Evolutionary conservation across 2,797 vertebrate genomes (phyloP), one percentile per base, ranked within the genome.

Genomic region (Crypturellus tataupa): DNA sequence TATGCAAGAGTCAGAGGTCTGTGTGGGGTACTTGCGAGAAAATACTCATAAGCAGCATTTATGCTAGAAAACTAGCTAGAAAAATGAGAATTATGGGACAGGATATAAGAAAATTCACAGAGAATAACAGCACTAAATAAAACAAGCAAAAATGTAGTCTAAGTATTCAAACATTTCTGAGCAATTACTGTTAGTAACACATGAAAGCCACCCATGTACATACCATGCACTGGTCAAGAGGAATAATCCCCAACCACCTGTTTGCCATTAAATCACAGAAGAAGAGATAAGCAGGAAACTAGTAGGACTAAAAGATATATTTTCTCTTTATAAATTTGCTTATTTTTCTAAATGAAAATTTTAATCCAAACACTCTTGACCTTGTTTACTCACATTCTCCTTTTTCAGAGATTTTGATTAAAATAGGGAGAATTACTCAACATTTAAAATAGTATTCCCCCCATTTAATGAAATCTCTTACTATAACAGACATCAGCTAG

Each of bases 61-160:
- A 68, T 12, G 17, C 64, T 92, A 70, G 70, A 84, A 84, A 89
- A 51, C 31, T 40, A n/a, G n/a, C 60, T 85, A n/a, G 80, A 92
- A 60, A 91, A 96, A 87, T 0, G 0, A 72, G 73, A 91, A 80
- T 79, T 79, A 85, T 35, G 59, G 65, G 40, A 15, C 40, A 47
- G 29, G 39, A 72, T 56, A 7, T 40, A 65, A 91, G 29, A 19
- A 24, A 24, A 70, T 77, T 63, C 70, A 63, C 39, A 68, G 33
- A 72, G 27, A 93, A 83, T 12, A 93, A 64, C 16, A 75, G 25
- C 9, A 70, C 13, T 37, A 77, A 79, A 37, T 11, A 63, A 44
- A 83, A 47, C 9, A 55, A 62, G 71, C 53, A 23, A 53, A 89
- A 91, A 87, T 4, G 4, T 6, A 87, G 29, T 63, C 4, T 58